These are phyloP conservation scores for Perca fluviatilis DNA, from an alignment of 2,113 vertebrate species.

Conservation along the genomic window DNA sequence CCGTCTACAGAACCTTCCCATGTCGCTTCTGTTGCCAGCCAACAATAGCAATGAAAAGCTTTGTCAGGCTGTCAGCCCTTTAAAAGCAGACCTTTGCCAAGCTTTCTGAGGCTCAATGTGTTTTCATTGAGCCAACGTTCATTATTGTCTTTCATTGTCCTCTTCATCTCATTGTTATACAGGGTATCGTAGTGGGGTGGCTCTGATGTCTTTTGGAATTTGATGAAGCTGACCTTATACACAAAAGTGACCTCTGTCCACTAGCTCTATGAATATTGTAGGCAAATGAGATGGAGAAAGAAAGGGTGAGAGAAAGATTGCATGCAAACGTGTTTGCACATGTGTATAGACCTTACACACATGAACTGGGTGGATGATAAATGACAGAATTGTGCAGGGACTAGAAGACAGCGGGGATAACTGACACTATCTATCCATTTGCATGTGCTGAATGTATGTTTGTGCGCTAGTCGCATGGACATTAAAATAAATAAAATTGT, in stretches of 20 bases:
- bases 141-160: slow-evolving; percentile 65
- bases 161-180: slow-evolving; percentile 69
- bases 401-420: slow-evolving; percentile 38
- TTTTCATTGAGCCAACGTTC: slow-evolving; percentile 55
- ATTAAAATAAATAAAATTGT: slow-evolving; percentile 55
- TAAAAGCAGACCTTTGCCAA: slow-evolving; percentile 70
- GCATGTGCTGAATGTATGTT: slow-evolving; percentile 52
- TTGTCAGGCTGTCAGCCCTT: slow-evolving; percentile 67
- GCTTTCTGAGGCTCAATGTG: slow-evolving; percentile 52
- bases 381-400: slow-evolving; percentile 42
- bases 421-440: slow-evolving; percentile 58
- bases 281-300: neutral
- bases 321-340: neutral
- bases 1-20: slow-evolving; percentile 49
- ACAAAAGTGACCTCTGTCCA: slow-evolving; percentile 66
- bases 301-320: neutral
- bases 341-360: neutral
- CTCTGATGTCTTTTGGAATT: slow-evolving; percentile 62
- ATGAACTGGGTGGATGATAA: slow-evolving; percentile 52
- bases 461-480: slow-evolving; percentile 15
- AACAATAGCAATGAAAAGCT: slow-evolving; percentile 68
- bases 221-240: slow-evolving; percentile 71
- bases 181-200: slow-evolving; percentile 28
- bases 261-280: slow-evolving; percentile 38
- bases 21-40: slow-evolving; percentile 51